Percentiles rank a stretch among this genome's conserved stretches.
phyloP scores from a whole-genome alignment of 2,797 vertebrate species.

The Eurystomus glaucurus region DNA sequence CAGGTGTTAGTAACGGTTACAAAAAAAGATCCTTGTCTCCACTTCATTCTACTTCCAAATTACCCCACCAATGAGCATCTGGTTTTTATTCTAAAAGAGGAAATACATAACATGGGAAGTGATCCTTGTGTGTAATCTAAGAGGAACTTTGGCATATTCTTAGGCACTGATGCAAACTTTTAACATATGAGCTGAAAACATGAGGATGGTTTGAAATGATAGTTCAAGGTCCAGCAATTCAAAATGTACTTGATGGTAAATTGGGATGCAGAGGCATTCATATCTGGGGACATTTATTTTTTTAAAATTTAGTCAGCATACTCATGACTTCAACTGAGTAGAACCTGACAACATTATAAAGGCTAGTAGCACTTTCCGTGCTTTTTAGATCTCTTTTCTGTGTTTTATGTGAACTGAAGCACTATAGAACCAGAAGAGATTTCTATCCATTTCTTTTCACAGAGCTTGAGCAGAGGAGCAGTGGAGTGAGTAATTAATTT shows the following conservation, averaged over 20 bases:
- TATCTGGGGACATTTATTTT: background rate
- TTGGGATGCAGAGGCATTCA: background rate
- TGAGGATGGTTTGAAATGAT: background rate
- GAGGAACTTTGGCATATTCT: background rate
- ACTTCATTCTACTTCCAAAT: slow-evolving; percentile 17
- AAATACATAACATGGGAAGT: slow-evolving; percentile 11
- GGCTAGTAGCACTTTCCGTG: background rate
- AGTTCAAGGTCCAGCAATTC: background rate
- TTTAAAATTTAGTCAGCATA: background rate
- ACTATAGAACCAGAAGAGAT: background rate
- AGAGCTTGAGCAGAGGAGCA: background rate
- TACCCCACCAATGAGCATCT: slow-evolving; percentile 55
- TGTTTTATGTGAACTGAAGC: background rate
- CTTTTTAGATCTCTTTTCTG: background rate
- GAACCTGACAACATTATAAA: background rate
- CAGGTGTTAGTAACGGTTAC: slow-evolving; percentile 64
- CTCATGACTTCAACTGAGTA: background rate
- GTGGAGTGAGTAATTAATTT: background rate
- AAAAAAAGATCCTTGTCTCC: slow-evolving; percentile 54
- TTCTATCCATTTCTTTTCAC: background rate
- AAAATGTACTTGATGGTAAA: background rate
- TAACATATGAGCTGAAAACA: background rate
- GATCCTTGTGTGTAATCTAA: slow-evolving; percentile 3
- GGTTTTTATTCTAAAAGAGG: slow-evolving; percentile 63
- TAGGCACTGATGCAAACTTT: background rate